A percentile compares a stretch with the other conserved stretches of the same genome.
phyloP scores from a whole-genome alignment of 2,797 vertebrate genomes.

The Enteromius radiatus region DNA sequence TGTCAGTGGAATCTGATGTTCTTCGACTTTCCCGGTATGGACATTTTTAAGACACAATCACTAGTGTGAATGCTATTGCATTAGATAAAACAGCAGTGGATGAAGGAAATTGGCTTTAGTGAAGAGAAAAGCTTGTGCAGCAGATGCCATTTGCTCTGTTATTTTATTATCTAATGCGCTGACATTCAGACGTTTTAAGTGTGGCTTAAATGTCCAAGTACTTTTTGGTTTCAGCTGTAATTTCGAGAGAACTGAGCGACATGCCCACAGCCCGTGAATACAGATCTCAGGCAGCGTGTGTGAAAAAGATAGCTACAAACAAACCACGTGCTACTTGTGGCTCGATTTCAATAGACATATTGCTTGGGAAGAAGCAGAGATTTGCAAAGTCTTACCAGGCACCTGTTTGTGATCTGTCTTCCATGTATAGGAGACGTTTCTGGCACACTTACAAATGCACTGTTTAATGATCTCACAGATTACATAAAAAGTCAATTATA shows the following conservation, averaged over 20 bases:
- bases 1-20: neutral
- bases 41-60: neutral
- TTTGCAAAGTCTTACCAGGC: neutral
- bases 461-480: neutral
- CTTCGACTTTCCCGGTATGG: neutral
- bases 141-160: neutral
- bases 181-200: neutral
- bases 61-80: neutral
- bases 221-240: neutral
- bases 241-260: neutral
- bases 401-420: conserved; percentile 13
- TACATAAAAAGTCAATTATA: neutral
- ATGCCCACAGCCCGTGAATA: neutral
- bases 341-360: conserved; percentile 14
- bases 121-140: neutral
- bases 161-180: conserved; percentile 22
- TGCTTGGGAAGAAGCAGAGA: conserved; percentile 10
- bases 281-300: neutral
- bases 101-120: neutral
- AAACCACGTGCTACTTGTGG: neutral
- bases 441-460: neutral
- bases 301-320: neutral
- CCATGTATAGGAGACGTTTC: neutral
- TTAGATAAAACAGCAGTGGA: neutral
- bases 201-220: neutral